Evolutionary conservation across 2,888 invertebrate species (phyloP).

Genomic region (Proisotoma minuta): DNA sequence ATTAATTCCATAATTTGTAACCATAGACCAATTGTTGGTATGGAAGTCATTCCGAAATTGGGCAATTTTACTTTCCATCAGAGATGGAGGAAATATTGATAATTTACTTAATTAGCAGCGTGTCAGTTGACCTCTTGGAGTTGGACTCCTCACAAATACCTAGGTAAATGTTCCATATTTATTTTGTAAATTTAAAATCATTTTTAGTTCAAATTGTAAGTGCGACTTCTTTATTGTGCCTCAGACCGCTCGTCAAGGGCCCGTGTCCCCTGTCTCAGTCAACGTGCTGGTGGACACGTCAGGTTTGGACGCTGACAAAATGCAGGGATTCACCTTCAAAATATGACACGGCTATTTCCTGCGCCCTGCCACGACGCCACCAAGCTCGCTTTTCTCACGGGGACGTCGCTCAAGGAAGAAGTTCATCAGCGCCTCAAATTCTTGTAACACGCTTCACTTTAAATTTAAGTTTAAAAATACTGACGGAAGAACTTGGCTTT

Average conservation of each 20-base stretch:
- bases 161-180: background rate
- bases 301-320: conserved; percentile 64
- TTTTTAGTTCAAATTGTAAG: conserved; percentile 51
- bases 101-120: background rate
- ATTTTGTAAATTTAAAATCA: background rate
- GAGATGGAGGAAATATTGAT: background rate
- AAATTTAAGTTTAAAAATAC: no score
- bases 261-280: conserved; percentile 84
- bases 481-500: no score
- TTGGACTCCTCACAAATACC: background rate
- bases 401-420: conserved; percentile 10
- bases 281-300: conserved; percentile 74
- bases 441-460: no score
- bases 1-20: background rate
- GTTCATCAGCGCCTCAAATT: conserved; percentile 10
- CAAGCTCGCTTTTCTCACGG: conserved; percentile 54
- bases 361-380: conserved; percentile 58
- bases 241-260: conserved; percentile 80
- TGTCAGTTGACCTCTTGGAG: background rate
- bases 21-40: background rate
- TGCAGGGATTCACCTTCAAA: conserved; percentile 82
- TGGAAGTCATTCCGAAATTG: background rate
- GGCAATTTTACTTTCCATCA: background rate
- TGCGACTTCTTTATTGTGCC: conserved; percentile 88
- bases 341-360: conserved; percentile 79